Conservation (phyloP, 2,113 vertebrate species). For the Pleuronectes platessa region DNA sequence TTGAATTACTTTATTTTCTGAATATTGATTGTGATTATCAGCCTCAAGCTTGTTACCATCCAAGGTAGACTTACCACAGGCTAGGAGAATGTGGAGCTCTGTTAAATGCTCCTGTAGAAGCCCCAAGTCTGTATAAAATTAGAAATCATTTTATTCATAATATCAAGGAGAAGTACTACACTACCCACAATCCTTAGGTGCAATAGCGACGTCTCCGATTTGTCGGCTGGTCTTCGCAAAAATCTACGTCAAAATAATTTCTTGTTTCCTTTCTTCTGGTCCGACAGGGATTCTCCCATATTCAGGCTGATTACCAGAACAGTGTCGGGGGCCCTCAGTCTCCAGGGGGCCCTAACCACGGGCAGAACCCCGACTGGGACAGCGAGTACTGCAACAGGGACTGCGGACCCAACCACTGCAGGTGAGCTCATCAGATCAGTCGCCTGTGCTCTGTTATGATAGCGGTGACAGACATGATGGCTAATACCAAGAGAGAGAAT, state of each 20-base stretch:
- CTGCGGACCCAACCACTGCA: constrained; percentile 95
- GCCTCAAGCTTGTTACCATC: too few species aligned
- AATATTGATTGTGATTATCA: too few species aligned
- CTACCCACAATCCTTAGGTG: too few species aligned
- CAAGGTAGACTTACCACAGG: too few species aligned
- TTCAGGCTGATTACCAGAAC: constrained; percentile 93
- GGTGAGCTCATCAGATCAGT: constrained; percentile 80
- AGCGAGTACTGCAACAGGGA: constrained; percentile 94
- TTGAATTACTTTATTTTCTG: not conserved
- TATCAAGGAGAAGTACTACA: too few species aligned
- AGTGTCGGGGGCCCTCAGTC: constrained; percentile 92
- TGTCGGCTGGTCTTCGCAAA: constrained; percentile 6
- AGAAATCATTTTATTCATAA: too few species aligned
- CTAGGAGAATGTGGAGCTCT: too few species aligned
- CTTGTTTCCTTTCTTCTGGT: constrained; percentile 12
- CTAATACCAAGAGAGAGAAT: not conserved
- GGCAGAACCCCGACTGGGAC: constrained; percentile 93
- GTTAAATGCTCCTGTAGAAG: too few species aligned
- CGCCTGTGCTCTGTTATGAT: not conserved
- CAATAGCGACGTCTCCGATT: too few species aligned
- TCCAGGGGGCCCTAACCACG: constrained; percentile 89
- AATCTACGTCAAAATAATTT: not conserved
- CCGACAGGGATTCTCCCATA: constrained; percentile 92
- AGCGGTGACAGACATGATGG: not conserved
- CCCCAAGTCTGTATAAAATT: too few species aligned